These are phyloP conservation scores for Piscicola geometra DNA, from an alignment of 2,888 invertebrate genomes.

Conservation along the genomic window DNA sequence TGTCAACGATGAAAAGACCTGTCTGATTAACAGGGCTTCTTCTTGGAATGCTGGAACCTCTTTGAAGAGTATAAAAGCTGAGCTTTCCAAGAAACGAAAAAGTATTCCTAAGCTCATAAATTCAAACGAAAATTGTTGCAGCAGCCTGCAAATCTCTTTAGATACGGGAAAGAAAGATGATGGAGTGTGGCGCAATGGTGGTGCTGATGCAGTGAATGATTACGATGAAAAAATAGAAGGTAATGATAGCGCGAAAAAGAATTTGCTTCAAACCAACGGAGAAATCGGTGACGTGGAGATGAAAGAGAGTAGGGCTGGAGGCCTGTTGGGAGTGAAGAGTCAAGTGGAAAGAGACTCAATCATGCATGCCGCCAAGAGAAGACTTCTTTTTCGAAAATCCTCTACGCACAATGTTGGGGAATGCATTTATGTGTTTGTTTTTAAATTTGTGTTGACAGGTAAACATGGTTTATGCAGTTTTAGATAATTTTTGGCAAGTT, in stretches of 20 bases:
- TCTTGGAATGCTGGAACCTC: slow-evolving; percentile 30
- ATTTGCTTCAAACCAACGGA: no score
- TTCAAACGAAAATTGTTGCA: neutral
- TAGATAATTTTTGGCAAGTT: no score
- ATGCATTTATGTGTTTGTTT: no score
- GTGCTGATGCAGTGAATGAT: no score
- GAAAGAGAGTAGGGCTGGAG: neutral
- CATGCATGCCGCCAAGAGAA: slow-evolving; percentile 16
- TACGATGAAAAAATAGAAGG: neutral
- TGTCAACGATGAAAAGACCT: neutral
- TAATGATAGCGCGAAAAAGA: neutral
- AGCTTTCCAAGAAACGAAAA: slow-evolving; percentile 3
- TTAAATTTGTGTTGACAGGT: no score
- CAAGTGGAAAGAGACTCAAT: neutral
- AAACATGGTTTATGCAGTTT: no score
- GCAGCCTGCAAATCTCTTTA: neutral
- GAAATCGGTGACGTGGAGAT: neutral
- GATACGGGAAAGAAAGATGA: no score
- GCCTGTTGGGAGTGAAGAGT: neutral
- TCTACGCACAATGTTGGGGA: slow-evolving; percentile 24
- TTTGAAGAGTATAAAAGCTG: slow-evolving; percentile 13
- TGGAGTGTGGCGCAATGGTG: no score
- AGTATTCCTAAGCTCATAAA: neutral
- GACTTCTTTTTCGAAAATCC: slow-evolving; percentile 14
- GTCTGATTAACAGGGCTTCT: slow-evolving; percentile 29